These are phyloP conservation scores for Leptopilina myrica DNA, from an alignment of 2,888 invertebrate genomes.

Conservation along the genomic window DNA sequence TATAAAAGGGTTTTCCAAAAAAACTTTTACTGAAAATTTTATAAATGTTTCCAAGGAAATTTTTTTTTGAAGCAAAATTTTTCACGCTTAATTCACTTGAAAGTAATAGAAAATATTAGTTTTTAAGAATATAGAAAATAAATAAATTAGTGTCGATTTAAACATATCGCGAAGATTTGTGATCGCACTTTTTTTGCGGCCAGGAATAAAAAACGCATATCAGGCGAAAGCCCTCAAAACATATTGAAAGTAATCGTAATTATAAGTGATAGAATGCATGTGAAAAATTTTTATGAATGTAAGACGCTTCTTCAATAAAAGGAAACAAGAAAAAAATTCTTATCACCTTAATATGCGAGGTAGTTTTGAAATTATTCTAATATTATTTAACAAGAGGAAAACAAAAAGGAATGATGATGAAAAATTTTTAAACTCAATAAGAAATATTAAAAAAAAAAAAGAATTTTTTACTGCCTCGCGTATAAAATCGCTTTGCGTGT, in stretches of 20 bases:
- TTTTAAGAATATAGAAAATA: constrained; percentile 44
- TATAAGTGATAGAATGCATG: constrained; percentile 26
- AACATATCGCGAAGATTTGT: constrained; percentile 63
- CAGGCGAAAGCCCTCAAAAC: constrained; percentile 63
- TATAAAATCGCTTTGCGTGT: constrained; percentile 30
- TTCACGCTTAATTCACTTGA: constrained; percentile 43
- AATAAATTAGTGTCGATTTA: constrained; percentile 25
- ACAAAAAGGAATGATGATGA: neutral
- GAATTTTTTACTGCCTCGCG: constrained; percentile 5
- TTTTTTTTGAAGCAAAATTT: neutral
- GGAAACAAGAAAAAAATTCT: neutral
- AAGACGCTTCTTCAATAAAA: constrained; percentile 7
- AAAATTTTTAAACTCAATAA: neutral
- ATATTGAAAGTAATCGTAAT: constrained; percentile 43
- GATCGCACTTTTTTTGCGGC: constrained; percentile 67
- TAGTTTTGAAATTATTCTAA: neutral
- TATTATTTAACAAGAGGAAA: neutral
- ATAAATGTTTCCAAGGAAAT: too few species aligned
- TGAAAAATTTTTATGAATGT: constrained; percentile 20
- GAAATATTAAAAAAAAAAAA: neutral
- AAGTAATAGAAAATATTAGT: constrained; percentile 40
- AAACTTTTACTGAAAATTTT: too few species aligned
- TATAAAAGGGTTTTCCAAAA: too few species aligned
- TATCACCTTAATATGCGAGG: constrained; percentile 4
- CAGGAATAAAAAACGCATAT: constrained; percentile 73